A percentile compares a stretch with the other conserved stretches of the same genome.
Evolutionary conservation across 2,888 invertebrate species (phyloP).

Genomic region (Lycaena phlaeas): DNA sequence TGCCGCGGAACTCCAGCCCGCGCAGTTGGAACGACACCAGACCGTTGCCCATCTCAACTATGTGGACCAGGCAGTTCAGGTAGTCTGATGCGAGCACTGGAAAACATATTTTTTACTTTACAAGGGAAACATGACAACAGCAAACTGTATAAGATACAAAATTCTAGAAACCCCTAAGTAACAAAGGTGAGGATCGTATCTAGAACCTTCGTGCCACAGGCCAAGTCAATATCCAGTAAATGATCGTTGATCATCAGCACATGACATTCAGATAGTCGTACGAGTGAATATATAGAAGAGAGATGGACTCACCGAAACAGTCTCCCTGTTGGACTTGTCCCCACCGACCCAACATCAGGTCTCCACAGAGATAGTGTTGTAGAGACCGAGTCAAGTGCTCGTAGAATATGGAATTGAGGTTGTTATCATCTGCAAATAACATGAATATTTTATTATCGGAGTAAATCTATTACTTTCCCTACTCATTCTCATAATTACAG

Average conservation of each 20-base stretch:
- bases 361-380: slow-evolving; percentile 96
- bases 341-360: slow-evolving; percentile 94
- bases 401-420: slow-evolving; percentile 98
- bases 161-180: too few species aligned
- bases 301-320: slow-evolving; percentile 83
- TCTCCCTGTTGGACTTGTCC: slow-evolving; percentile 97
- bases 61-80: slow-evolving; percentile 97
- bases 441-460: neutral
- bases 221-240: too few species aligned
- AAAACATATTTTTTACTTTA: slow-evolving; percentile 16
- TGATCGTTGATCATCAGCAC: too few species aligned
- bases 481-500: too few species aligned
- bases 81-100: slow-evolving; percentile 97
- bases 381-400: slow-evolving; percentile 97
- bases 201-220: too few species aligned
- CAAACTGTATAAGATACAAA: too few species aligned
- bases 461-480: neutral
- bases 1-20: slow-evolving; percentile 97
- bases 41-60: slow-evolving; percentile 98
- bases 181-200: too few species aligned
- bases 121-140: neutral
- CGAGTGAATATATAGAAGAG: too few species aligned
- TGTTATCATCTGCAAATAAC: slow-evolving; percentile 90
- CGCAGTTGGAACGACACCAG: slow-evolving; percentile 98
- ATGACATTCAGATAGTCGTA: too few species aligned